A percentile compares a stretch with the other conserved stretches of the same genome.
phyloP scores from a whole-genome alignment of 2,888 invertebrate genomes.

The Nomada ferruginata region DNA sequence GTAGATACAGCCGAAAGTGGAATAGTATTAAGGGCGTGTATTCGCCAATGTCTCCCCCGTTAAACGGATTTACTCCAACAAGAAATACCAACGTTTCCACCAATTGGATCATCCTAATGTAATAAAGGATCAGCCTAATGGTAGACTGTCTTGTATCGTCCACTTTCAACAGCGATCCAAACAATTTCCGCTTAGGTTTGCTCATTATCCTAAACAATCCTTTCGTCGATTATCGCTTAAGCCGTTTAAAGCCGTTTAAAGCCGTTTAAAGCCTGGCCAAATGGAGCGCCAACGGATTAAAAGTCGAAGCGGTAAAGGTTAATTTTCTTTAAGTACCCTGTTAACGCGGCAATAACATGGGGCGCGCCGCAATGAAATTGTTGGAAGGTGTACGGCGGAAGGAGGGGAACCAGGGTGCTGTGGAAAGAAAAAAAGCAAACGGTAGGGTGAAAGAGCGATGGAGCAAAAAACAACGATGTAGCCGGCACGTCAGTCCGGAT shows the following conservation, averaged over 20 bases:
- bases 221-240: constrained; percentile 68
- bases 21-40: constrained; percentile 22
- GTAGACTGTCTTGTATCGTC: constrained; percentile 32
- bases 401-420: not conserved
- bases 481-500: constrained; percentile 70
- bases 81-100: not conserved
- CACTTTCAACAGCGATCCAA: constrained; percentile 41
- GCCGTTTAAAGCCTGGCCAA: constrained; percentile 64
- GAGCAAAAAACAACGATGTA: constrained; percentile 69
- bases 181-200: constrained; percentile 39
- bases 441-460: constrained; percentile 11
- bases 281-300: constrained; percentile 66
- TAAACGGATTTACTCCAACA: constrained; percentile 2
- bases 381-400: constrained; percentile 23
- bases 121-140: constrained; percentile 52
- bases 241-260: constrained; percentile 66
- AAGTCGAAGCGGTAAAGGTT: constrained; percentile 69
- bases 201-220: constrained; percentile 65
- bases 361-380: constrained; percentile 61
- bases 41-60: constrained; percentile 17
- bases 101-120: constrained; percentile 47
- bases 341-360: constrained; percentile 73
- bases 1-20: not conserved
- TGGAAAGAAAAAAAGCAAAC: not conserved
- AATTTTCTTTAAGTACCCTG: constrained; percentile 71